phyloP scores from a whole-genome alignment of 2,888 invertebrate species.

The Amphiduros pacificus region DNA sequence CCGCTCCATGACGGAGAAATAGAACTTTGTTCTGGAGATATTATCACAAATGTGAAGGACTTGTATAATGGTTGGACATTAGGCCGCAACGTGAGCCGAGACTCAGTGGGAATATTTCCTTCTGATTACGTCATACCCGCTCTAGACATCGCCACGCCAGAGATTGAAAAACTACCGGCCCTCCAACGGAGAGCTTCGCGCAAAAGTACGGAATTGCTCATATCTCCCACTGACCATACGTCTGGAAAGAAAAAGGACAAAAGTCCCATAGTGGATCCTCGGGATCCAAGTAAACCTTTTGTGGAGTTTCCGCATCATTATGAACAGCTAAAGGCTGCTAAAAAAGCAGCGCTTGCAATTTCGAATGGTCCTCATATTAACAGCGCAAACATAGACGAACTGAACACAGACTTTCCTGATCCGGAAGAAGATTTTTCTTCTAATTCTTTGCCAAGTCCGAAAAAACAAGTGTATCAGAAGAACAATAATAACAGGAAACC shows the following conservation, averaged over 20 bases:
- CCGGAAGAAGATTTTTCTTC: not conserved
- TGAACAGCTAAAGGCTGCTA: not conserved
- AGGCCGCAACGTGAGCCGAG: slow-evolving; percentile 27
- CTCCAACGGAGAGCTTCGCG: not conserved
- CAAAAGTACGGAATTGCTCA: not conserved
- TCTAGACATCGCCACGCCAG: not conserved
- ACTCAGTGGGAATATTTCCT: slow-evolving; percentile 30
- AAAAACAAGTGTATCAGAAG: not conserved
- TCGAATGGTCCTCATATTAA: not conserved
- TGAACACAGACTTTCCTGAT: not conserved
- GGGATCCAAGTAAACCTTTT: not conserved
- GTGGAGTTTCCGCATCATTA: not conserved
- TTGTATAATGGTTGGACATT: slow-evolving; percentile 33
- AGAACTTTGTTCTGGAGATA: slow-evolving; percentile 24
- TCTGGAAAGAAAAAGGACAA: not conserved
- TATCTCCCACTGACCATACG: not conserved
- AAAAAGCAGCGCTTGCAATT: not conserved
- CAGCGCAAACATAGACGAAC: not conserved
- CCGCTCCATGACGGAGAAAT: slow-evolving; percentile 31
- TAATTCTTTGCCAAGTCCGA: slow-evolving; percentile 10
- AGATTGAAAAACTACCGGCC: not conserved
- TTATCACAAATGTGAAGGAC: slow-evolving; percentile 26
- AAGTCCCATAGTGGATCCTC: not conserved
- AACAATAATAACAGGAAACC: slow-evolving; percentile 10
- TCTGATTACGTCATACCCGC: slow-evolving; percentile 20